Base-by-base conservation (phyloP, 2,888 invertebrate species). In the Callyntrura guangdongensis region DNA sequence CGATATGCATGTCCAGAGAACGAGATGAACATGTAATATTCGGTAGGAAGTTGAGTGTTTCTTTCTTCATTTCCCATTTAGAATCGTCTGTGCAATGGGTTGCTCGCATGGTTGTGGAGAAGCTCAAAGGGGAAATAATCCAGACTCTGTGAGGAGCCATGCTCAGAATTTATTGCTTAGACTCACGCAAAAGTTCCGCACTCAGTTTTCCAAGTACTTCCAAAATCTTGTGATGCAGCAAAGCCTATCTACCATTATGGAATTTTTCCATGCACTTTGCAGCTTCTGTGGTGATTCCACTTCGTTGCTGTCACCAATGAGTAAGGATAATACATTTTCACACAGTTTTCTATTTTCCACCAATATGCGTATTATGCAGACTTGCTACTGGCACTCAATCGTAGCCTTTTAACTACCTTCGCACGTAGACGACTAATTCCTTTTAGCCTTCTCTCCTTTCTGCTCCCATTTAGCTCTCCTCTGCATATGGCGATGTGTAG, bases 81-180 rank as follows among this genome's bases (percentile, higher is more conserved):
- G 98, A 94, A 96, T 98, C 6, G 96, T 99, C 86, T 97, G 97
- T 91, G 98, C 98, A 94, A 95, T 99, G 45, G 99, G 99, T 0
- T 99, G 99, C 95, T 97, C 98, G 0, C 98, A 99, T 95, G 99
- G 99, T 0, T 99, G 99, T 95, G 98, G 98, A 79, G 97, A 98
- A 61, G 96, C 96, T 56, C 95, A 96, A 94, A 95, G 98, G 83
- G 98, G 98, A 2, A 97, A 98, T 0, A 98, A 98, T 85, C 98
- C 98, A 0, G 98, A 99, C 95, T 98, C 98, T 94, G 96, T 99
- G 9, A 96, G 99, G 9, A 97, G 97, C 0, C 98, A 99, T 95
- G 98, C 97, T 83, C 97, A 97, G 94, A 96, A 96, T 94, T 96
- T 97, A 67, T 95, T 99, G 0, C 96, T 96, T 0, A 96, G 97